Percentiles rank a stretch among this genome's conserved stretches.
These are phyloP conservation scores for Lanius collurio DNA, from an alignment of 2,113 vertebrate species.

Conservation along the genomic window DNA sequence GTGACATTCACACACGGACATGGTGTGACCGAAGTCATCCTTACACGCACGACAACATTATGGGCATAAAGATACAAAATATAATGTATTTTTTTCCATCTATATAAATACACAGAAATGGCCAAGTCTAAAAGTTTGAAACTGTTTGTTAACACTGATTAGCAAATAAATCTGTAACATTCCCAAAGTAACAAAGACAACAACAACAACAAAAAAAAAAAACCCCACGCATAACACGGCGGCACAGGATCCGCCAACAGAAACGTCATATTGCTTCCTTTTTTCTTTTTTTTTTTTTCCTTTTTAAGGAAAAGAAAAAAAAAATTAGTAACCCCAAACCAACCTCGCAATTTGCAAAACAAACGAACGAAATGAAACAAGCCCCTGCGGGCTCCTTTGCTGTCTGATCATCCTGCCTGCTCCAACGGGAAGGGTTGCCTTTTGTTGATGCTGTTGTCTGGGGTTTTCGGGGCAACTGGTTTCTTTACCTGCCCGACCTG, in stretches of 20 bases:
- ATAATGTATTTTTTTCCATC: slow-evolving; percentile 77
- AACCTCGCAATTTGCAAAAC: slow-evolving; percentile 57
- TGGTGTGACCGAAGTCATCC: slow-evolving; percentile 43
- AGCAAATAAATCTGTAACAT: slow-evolving; percentile 50
- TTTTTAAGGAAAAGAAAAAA: neutral
- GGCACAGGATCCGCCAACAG: neutral
- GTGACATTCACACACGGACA: slow-evolving; percentile 79
- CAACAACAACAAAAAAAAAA: neutral
- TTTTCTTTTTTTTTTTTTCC: neutral
- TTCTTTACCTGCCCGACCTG: slow-evolving; percentile 36
- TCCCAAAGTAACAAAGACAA: slow-evolving; percentile 32
- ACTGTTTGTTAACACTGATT: slow-evolving; percentile 65
- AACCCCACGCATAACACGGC: neutral
- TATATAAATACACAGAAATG: slow-evolving; percentile 80
- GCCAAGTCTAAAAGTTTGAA: slow-evolving; percentile 21
- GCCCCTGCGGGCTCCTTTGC: slow-evolving; percentile 63
- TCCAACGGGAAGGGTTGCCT: slow-evolving; percentile 33
- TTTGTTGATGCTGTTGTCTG: slow-evolving; percentile 50
- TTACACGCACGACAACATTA: slow-evolving; percentile 63
- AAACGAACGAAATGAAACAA: slow-evolving; percentile 61
- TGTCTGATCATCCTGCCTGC: slow-evolving; percentile 59
- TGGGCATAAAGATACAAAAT: slow-evolving; percentile 79
- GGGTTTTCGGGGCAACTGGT: slow-evolving; percentile 44
- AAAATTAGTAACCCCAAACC: slow-evolving; percentile 27
- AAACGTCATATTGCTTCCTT: slow-evolving; percentile 29